Evolutionary conservation across 2,797 vertebrate species (phyloP).

Genomic region (Calcarius lapponicus): DNA sequence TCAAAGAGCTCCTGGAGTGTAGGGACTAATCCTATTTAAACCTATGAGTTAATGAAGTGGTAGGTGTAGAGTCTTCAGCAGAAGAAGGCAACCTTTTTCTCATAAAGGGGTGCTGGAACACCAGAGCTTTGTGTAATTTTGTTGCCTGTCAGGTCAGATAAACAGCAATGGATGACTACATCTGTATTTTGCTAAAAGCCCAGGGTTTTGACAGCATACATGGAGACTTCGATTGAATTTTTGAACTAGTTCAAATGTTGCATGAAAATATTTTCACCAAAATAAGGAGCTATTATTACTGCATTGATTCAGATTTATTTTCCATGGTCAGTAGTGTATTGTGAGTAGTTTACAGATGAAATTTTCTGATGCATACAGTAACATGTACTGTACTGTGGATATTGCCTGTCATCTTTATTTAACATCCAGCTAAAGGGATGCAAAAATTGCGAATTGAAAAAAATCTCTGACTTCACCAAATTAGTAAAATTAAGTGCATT

Average conservation of each 20-base stretch:
- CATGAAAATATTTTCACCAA: background rate
- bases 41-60: background rate
- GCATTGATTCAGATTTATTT: background rate
- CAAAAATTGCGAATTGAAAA: background rate
- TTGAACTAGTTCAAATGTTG: background rate
- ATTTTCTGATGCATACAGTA: background rate
- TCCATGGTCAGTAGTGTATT: background rate
- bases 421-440: background rate
- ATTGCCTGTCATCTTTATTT: background rate
- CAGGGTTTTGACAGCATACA: background rate
- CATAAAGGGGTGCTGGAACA: background rate
- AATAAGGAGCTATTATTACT: background rate
- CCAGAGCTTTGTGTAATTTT: background rate
- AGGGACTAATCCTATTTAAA: background rate
- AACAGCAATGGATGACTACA: background rate
- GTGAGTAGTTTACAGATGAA: background rate
- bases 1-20: background rate
- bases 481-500: background rate
- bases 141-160: background rate
- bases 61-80: background rate
- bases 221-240: background rate
- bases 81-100: background rate
- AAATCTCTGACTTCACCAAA: background rate
- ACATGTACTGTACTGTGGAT: background rate
- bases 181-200: background rate